Evolutionary conservation across 2,797 vertebrate species (phyloP).

Genomic region (Denticeps clupeoides): DNA sequence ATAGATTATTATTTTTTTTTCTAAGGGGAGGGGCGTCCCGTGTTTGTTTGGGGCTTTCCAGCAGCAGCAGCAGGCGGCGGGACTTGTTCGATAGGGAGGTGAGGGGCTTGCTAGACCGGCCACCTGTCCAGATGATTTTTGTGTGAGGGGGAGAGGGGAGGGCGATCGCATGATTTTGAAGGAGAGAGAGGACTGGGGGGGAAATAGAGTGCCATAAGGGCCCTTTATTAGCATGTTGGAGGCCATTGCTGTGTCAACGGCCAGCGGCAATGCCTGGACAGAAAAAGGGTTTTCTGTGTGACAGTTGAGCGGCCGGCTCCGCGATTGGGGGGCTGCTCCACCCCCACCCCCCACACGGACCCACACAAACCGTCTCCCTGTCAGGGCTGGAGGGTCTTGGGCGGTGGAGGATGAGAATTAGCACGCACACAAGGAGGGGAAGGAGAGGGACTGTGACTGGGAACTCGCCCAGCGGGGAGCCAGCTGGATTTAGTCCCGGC

Average conservation of each 20-base stretch:
- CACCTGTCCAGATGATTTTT: slow-evolving; percentile 63
- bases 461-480: background rate
- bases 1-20: slow-evolving; percentile 25
- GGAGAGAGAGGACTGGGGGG: no score
- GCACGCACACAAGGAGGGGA: background rate
- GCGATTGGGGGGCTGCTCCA: slow-evolving; percentile 2
- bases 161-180: no score
- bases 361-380: background rate
- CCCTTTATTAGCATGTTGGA: slow-evolving; percentile 35
- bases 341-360: background rate
- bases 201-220: slow-evolving; percentile 53
- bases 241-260: slow-evolving; percentile 37
- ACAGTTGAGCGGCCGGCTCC: slow-evolving; percentile 14
- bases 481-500: background rate
- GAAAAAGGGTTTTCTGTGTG: slow-evolving; percentile 7
- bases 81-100: slow-evolving; percentile 24
- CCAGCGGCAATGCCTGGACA: slow-evolving; percentile 26
- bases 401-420: background rate
- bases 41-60: slow-evolving; percentile 59
- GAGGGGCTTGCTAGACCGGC: slow-evolving; percentile 55
- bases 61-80: slow-evolving; percentile 19
- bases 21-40: slow-evolving; percentile 14
- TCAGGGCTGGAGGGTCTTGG: background rate
- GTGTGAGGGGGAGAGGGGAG: slow-evolving; percentile 6
- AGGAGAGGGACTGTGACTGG: background rate